Evolutionary conservation across 2,113 vertebrate species (phyloP).

Genomic region (Hyla sarda): DNA sequence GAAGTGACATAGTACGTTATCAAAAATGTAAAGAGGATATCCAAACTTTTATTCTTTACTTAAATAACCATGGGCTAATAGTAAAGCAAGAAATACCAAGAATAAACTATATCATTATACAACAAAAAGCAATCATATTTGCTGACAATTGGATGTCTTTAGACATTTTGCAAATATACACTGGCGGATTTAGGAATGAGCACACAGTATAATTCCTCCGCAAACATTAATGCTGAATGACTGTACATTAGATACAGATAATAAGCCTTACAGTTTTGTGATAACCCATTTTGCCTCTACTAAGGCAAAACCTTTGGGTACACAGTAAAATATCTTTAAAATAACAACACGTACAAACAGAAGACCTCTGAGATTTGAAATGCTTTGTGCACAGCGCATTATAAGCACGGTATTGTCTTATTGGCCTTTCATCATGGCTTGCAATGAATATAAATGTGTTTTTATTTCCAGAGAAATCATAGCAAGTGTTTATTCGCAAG

Average conservation of each 20-base stretch:
- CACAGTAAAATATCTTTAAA: slow-evolving; percentile 36
- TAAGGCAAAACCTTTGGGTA: slow-evolving; percentile 41
- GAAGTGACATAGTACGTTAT: background rate
- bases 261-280: slow-evolving; percentile 46
- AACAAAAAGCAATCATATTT: slow-evolving; percentile 19
- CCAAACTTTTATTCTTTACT: background rate
- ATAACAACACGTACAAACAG: slow-evolving; percentile 38
- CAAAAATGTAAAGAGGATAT: background rate
- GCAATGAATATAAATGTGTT: slow-evolving; percentile 50
- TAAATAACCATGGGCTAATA: slow-evolving; percentile 16
- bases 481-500: slow-evolving; percentile 42
- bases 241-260: slow-evolving; percentile 51
- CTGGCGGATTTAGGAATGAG: slow-evolving; percentile 23
- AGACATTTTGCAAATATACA: slow-evolving; percentile 40
- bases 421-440: slow-evolving; percentile 34
- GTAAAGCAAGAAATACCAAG: background rate
- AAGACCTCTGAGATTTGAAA: slow-evolving; percentile 29
- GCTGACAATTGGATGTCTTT: background rate
- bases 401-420: slow-evolving; percentile 33
- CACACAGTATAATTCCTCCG: slow-evolving; percentile 38
- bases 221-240: slow-evolving; percentile 42
- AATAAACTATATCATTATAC: slow-evolving; percentile 26
- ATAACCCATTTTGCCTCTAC: slow-evolving; percentile 31
- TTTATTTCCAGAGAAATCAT: slow-evolving; percentile 19
- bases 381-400: slow-evolving; percentile 38